Evolutionary conservation across 2,888 invertebrate genomes (phyloP).

Genomic region (Hypomecis atomaria): DNA sequence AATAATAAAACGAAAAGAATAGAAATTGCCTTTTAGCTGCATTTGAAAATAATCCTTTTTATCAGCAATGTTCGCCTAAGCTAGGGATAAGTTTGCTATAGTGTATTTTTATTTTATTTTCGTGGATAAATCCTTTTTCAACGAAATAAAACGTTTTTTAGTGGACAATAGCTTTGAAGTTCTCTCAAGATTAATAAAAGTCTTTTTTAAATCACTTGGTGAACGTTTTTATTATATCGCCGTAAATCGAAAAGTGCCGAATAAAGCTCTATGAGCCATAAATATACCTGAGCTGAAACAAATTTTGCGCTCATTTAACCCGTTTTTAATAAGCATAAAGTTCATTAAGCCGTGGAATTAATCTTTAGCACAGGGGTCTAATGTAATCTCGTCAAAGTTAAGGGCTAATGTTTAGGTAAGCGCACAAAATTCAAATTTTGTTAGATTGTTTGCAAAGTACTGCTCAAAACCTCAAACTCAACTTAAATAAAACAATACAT

Average conservation of each 20-base stretch:
- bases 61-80: not conserved
- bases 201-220: not conserved
- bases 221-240: slow-evolving; percentile 7
- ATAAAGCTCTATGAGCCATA: slow-evolving; percentile 15
- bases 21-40: not conserved
- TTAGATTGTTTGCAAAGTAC: too few species aligned
- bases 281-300: slow-evolving; percentile 22
- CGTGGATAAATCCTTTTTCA: not conserved
- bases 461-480: too few species aligned
- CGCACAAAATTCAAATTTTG: too few species aligned
- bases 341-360: slow-evolving; percentile 27
- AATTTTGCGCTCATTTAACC: slow-evolving; percentile 23
- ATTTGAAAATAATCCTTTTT: slow-evolving; percentile 2
- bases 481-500: too few species aligned
- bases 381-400: slow-evolving; percentile 23
- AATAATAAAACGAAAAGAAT: not conserved
- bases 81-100: not conserved
- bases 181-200: slow-evolving; percentile 1
- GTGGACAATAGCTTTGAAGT: not conserved
- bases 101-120: not conserved
- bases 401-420: not conserved
- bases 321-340: slow-evolving; percentile 32
- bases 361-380: slow-evolving; percentile 23
- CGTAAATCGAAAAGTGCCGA: slow-evolving; percentile 5
- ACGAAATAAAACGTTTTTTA: not conserved